A percentile compares a stretch with the other conserved stretches of the same genome.
Evolutionary conservation across 2,797 vertebrate species (phyloP).

Genomic region (Phalanger gymnotis): DNA sequence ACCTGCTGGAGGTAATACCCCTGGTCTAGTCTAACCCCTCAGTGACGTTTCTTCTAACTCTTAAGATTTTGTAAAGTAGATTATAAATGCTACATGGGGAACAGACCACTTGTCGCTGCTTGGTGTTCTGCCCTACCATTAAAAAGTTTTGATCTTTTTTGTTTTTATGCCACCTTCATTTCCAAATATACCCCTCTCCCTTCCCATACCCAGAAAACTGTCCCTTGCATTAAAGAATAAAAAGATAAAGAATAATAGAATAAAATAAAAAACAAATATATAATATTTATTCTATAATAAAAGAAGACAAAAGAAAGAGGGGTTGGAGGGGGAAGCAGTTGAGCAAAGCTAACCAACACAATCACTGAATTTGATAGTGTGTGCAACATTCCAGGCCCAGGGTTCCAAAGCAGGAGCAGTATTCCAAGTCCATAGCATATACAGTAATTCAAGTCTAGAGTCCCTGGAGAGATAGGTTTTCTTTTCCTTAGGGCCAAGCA

Average conservation of each 20-base stretch:
- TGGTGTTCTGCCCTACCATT: not conserved
- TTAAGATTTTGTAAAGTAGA: not conserved
- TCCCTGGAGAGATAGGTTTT: not conserved
- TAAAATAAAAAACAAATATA: not conserved
- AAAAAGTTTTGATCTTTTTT: not conserved
- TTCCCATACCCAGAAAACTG: not conserved
- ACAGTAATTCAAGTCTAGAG: no score
- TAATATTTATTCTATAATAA: not conserved
- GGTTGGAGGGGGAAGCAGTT: not conserved
- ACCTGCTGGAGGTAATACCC: not conserved
- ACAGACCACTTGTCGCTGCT: not conserved
- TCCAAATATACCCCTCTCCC: not conserved
- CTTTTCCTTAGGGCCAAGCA: not conserved
- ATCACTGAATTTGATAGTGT: not conserved
- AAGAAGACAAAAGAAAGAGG: not conserved
- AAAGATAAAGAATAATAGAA: not conserved
- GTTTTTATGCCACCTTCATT: not conserved
- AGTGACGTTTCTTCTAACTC: not conserved
- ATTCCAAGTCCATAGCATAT: not conserved
- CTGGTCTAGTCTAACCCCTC: not conserved
- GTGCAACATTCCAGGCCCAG: not conserved
- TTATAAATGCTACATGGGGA: not conserved
- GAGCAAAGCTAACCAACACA: not conserved
- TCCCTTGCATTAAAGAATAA: not conserved
- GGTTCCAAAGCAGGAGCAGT: not conserved